These are phyloP conservation scores for Thamnophis elegans DNA, from an alignment of 2,797 vertebrate species.

Conservation along the genomic window DNA sequence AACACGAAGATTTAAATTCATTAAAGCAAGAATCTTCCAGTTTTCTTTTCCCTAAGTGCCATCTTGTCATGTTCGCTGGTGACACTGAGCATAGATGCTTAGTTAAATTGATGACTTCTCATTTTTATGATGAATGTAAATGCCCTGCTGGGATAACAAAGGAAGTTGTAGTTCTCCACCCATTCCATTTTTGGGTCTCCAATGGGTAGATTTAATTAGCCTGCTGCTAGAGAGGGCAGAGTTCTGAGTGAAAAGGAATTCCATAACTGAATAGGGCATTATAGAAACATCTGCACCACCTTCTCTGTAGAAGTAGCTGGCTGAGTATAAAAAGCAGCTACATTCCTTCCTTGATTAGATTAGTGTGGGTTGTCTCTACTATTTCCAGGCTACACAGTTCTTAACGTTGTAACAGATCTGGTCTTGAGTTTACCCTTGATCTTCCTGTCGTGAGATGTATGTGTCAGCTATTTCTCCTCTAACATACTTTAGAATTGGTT, in stretches of 20 bases:
- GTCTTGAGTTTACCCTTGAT: slow-evolving; percentile 50
- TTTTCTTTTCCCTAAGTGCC: not conserved
- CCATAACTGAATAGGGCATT: slow-evolving; percentile 52
- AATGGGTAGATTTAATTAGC: slow-evolving; percentile 44
- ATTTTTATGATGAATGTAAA: not conserved
- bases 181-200: slow-evolving; percentile 2
- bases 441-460: slow-evolving; percentile 40
- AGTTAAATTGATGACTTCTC: not conserved
- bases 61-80: not conserved
- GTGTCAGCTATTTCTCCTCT: not conserved
- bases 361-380: slow-evolving; percentile 52
- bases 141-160: not conserved
- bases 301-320: slow-evolving; percentile 57
- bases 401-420: slow-evolving; percentile 38
- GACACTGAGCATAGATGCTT: not conserved
- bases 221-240: slow-evolving; percentile 39
- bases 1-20: not conserved
- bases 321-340: slow-evolving; percentile 65
- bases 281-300: slow-evolving; percentile 65
- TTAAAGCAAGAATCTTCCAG: not conserved
- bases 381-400: slow-evolving; percentile 61
- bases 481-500: slow-evolving; percentile 61
- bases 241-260: slow-evolving; percentile 46
- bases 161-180: not conserved
- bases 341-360: slow-evolving; percentile 71